Evolutionary conservation across 1,140 invertebrate genomes (phyloP).

Genomic region (Mesaphorura yosii): DNA sequence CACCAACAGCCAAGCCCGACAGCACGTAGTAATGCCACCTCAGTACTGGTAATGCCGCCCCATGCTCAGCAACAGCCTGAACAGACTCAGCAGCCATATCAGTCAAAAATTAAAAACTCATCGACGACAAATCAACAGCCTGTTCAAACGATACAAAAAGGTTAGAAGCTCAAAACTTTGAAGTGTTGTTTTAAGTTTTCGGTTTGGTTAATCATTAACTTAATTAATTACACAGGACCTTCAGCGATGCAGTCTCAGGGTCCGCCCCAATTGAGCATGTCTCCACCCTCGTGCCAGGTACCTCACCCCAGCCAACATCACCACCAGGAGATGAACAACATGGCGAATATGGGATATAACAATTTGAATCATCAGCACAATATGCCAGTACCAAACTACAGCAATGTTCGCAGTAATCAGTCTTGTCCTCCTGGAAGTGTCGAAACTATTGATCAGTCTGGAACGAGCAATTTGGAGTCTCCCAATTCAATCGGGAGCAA

Average conservation of each 20-base stretch:
- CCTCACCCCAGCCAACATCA: conserved; percentile 33
- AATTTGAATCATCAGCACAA: conserved; percentile 38
- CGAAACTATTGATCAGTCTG: conserved; percentile 16
- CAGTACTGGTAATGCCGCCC: conserved; percentile 12
- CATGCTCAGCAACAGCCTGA: conserved; percentile 27
- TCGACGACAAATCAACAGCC: no score
- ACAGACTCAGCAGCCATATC: conserved; percentile 29
- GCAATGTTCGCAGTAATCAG: conserved; percentile 29
- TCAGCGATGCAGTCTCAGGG: conserved; percentile 11
- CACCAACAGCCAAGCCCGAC: conserved; percentile 5
- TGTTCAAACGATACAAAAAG: conserved; percentile 31
- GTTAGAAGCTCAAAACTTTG: conserved; percentile 31
- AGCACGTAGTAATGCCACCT: not conserved
- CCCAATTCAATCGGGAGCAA: conserved; percentile 26
- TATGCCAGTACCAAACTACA: conserved; percentile 30
- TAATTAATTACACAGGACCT: no score
- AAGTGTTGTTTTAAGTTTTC: no score
- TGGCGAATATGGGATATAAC: conserved; percentile 32
- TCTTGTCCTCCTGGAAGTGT: conserved; percentile 30
- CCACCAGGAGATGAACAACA: conserved; percentile 33
- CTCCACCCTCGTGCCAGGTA: not conserved
- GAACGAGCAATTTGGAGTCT: conserved; percentile 20
- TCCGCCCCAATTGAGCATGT: not conserved
- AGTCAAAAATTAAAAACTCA: no score
- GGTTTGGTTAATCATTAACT: no score